Evolutionary conservation across 35 echinoderm and acorn worm genomes (phyloP).

Genomic region (Diadema setosum): DNA sequence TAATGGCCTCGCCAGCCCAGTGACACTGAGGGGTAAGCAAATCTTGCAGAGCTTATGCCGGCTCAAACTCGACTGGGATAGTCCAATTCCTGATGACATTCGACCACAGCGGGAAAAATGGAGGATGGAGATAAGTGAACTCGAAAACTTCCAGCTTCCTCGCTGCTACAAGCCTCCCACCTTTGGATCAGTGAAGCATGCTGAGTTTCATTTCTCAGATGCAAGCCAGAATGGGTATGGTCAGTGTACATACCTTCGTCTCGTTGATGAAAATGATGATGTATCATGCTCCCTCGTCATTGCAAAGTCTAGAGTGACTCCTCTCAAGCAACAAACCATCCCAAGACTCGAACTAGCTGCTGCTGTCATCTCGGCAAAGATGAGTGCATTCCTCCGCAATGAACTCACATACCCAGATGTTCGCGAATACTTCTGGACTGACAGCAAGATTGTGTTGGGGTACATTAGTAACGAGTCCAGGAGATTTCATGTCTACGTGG

Average conservation of each 20-base stretch:
- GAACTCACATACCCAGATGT: conserved; percentile 12
- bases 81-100: background rate
- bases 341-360: conserved; percentile 15
- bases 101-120: background rate
- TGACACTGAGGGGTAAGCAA: conserved; percentile 26
- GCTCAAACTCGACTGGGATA: conserved; percentile 38
- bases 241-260: background rate
- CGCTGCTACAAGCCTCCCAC: conserved; percentile 21
- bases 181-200: background rate
- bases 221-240: background rate
- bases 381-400: background rate
- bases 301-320: background rate
- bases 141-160: background rate
- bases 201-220: no score
- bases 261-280: background rate
- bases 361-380: conserved; percentile 24
- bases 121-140: background rate
- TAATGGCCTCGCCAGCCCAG: conserved; percentile 6
- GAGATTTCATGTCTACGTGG: conserved; percentile 25
- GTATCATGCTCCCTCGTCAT: conserved; percentile 12
- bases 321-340: background rate
- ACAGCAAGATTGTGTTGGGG: conserved; percentile 19
- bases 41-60: conserved; percentile 46
- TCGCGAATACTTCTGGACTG: conserved; percentile 27
- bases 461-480: conserved; percentile 33